Percentiles rank a stretch among this genome's conserved stretches.
phyloP scores from a whole-genome alignment of 1,140 invertebrate genomes.

The Papilio aristodemus region DNA sequence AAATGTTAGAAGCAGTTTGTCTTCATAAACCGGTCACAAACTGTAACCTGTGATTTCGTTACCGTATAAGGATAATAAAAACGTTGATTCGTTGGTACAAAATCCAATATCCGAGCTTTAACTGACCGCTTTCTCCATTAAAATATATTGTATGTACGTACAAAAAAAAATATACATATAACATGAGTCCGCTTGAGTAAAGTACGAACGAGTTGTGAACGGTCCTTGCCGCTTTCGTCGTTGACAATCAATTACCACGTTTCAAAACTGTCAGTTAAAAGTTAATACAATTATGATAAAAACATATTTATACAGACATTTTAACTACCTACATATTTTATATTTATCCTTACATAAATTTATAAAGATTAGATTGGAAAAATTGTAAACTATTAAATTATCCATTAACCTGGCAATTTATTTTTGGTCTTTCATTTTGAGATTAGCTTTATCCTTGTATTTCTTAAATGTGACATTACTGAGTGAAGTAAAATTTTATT shows the following conservation, averaged over 20 bases:
- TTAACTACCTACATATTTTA: neutral
- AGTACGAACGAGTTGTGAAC: conserved; percentile 32
- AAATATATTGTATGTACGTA: neutral
- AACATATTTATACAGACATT: conserved; percentile 7
- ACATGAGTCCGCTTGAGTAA: conserved; percentile 28
- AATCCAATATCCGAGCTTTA: neutral
- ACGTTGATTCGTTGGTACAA: neutral
- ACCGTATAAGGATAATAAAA: neutral
- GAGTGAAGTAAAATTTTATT: too few species aligned
- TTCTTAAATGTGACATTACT: too few species aligned
- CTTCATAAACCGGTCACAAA: too few species aligned
- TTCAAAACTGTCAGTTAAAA: neutral
- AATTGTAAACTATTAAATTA: too few species aligned
- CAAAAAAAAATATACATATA: neutral
- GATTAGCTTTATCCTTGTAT: too few species aligned
- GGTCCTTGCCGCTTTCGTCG: conserved; percentile 33
- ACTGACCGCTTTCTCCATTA: neutral
- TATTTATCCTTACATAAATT: neutral
- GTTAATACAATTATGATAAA: too few species aligned
- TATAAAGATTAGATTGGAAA: too few species aligned
- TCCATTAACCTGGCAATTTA: too few species aligned
- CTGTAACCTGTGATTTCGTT: too few species aligned
- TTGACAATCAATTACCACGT: neutral
- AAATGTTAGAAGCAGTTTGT: too few species aligned
- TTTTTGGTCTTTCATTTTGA: too few species aligned